Evolutionary conservation across 2,113 vertebrate species (phyloP).

Genomic region (Erythrocercus mccallii): DNA sequence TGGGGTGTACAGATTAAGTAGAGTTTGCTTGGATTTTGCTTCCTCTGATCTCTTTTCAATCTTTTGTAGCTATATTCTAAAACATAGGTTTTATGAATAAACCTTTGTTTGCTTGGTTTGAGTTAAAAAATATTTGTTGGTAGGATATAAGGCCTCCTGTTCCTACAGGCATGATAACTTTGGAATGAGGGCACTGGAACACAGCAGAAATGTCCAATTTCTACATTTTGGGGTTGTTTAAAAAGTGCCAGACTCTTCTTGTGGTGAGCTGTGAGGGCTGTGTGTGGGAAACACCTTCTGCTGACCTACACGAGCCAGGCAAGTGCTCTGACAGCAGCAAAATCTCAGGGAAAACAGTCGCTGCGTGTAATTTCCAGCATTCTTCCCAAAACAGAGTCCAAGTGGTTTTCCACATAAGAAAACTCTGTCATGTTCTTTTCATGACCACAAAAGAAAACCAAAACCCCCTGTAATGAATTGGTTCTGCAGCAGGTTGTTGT

Average conservation of each 20-base stretch:
- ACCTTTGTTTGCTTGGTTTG: not conserved
- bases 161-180: not conserved
- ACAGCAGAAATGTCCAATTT: not conserved
- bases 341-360: not conserved
- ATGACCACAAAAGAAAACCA: not conserved
- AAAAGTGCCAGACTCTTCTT: not conserved
- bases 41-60: not conserved
- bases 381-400: rapidly evolving
- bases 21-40: not conserved
- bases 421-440: not conserved
- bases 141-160: not conserved
- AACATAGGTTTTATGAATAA: not conserved
- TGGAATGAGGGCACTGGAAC: not conserved
- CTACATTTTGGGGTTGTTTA: not conserved
- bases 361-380: not conserved
- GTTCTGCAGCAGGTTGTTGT: not conserved
- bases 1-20: not conserved
- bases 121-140: not conserved
- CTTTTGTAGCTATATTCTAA: not conserved
- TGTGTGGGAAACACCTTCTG: not conserved
- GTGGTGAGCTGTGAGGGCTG: not conserved
- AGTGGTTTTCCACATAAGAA: not conserved
- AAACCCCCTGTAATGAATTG: not conserved
- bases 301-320: not conserved
- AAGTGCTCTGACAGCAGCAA: not conserved